Conservation (phyloP, 2,113 vertebrate genomes). For the Toxostoma redivivum region DNA sequence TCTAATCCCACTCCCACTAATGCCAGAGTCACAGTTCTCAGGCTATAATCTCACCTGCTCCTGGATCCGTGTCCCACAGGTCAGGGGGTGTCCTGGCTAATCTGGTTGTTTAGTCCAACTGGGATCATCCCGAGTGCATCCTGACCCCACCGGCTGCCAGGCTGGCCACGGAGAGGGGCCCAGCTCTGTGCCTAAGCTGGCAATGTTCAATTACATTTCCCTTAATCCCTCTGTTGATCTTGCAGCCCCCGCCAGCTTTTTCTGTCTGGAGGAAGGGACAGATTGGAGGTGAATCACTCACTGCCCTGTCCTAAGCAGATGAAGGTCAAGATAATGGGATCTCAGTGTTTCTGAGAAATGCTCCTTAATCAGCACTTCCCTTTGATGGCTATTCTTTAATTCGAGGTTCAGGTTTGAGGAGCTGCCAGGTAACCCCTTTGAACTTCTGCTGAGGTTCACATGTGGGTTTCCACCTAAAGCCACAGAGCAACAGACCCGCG, state of each 20-base stretch:
- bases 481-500: conserved; percentile 7
- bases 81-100: conserved; percentile 47
- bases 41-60: conserved; percentile 14
- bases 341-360: conserved; percentile 11
- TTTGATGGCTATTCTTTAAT: conserved; percentile 39
- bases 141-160: background rate
- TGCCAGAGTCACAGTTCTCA: background rate
- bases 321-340: conserved; percentile 66
- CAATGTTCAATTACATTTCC: conserved; percentile 57
- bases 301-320: conserved; percentile 47
- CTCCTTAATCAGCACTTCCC: conserved; percentile 29
- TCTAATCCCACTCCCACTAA: background rate
- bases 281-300: conserved; percentile 20
- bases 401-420: background rate
- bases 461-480: conserved; percentile 19
- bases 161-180: rapidly evolving
- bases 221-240: conserved; percentile 53
- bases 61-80: background rate
- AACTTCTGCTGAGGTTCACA: conserved; percentile 54
- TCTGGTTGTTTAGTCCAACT: conserved; percentile 39
- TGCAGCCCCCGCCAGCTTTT: conserved; percentile 15
- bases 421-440: conserved; percentile 33
- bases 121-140: background rate
- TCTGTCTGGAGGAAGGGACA: conserved; percentile 31
- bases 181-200: background rate